Conservation (phyloP, 2,888 invertebrate genomes). For the Malthinus seriepunctatus region DNA sequence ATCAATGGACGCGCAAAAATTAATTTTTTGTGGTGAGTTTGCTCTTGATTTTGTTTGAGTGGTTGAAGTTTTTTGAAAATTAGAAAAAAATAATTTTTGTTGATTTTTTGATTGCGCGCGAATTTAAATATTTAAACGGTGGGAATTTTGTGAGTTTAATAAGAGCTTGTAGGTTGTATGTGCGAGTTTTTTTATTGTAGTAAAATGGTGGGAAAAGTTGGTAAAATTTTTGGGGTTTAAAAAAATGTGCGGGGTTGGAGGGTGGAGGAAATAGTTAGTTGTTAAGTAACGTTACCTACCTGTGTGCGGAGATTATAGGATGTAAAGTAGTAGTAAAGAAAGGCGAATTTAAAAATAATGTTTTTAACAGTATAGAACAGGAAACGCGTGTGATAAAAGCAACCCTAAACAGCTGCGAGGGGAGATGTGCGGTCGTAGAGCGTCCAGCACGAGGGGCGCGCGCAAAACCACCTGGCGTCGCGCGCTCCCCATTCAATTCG, state of each 20-base stretch:
- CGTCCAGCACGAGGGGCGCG: slow-evolving; percentile 52
- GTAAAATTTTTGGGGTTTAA: background rate
- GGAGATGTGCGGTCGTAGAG: slow-evolving; percentile 37
- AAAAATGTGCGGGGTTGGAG: no score
- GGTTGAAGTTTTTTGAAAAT: no score
- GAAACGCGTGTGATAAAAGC: slow-evolving; percentile 28
- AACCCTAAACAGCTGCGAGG: slow-evolving; percentile 38
- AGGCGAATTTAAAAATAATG: slow-evolving; percentile 3
- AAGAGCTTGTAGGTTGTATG: no score
- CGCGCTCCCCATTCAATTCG: slow-evolving; percentile 54
- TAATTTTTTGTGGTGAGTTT: no score
- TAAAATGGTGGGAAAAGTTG: background rate
- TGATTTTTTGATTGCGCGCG: no score
- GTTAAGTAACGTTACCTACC: background rate
- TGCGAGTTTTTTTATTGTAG: no score
- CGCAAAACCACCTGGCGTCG: slow-evolving; percentile 57
- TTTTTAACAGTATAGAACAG: slow-evolving; percentile 11
- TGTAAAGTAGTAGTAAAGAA: slow-evolving; percentile 1
- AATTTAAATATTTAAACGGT: no score
- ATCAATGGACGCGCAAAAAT: no score
- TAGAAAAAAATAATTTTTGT: no score
- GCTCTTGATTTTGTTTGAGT: no score
- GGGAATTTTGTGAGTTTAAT: no score
- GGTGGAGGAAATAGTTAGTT: no score
- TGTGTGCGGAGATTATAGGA: background rate